Evolutionary conservation across 2,797 vertebrate species (phyloP).

Genomic region (Rhabdomys pumilio): DNA sequence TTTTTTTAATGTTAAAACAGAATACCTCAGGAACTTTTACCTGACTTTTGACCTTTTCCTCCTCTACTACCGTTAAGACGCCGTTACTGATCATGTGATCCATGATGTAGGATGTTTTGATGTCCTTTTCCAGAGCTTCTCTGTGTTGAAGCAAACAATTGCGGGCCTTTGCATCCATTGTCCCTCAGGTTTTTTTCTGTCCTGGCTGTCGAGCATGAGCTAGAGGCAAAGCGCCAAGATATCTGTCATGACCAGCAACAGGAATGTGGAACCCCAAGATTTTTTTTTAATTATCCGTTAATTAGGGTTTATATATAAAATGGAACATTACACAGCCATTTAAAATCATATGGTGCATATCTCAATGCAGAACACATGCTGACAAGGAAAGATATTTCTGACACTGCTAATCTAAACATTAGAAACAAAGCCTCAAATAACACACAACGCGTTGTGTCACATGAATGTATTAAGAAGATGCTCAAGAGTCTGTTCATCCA

Average conservation of each 20-base stretch:
- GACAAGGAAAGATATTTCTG: slow-evolving; percentile 28
- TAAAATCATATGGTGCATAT: slow-evolving; percentile 29
- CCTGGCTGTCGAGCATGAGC: slow-evolving; percentile 58
- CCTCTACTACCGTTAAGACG: slow-evolving; percentile 93
- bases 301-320: neutral
- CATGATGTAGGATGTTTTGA: slow-evolving; percentile 96
- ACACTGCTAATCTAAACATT: neutral
- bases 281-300: neutral
- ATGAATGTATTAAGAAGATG: neutral
- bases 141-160: slow-evolving; percentile 94
- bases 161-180: slow-evolving; percentile 93
- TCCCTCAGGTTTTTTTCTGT: slow-evolving; percentile 75
- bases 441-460: slow-evolving; percentile 6
- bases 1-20: neutral
- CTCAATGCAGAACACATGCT: neutral
- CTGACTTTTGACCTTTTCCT: slow-evolving; percentile 93
- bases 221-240: slow-evolving; percentile 47
- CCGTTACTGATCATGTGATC: slow-evolving; percentile 96
- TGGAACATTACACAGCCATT: slow-evolving; percentile 24
- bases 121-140: slow-evolving; percentile 94
- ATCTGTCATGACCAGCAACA: slow-evolving; percentile 34
- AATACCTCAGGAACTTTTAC: slow-evolving; percentile 85
- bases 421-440: slow-evolving; percentile 22
- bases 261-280: neutral
- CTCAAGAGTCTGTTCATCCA: slow-evolving; percentile 61